Conservation (phyloP, 2,797 vertebrate genomes). For the Ctenochaetus hawaiiensis region DNA sequence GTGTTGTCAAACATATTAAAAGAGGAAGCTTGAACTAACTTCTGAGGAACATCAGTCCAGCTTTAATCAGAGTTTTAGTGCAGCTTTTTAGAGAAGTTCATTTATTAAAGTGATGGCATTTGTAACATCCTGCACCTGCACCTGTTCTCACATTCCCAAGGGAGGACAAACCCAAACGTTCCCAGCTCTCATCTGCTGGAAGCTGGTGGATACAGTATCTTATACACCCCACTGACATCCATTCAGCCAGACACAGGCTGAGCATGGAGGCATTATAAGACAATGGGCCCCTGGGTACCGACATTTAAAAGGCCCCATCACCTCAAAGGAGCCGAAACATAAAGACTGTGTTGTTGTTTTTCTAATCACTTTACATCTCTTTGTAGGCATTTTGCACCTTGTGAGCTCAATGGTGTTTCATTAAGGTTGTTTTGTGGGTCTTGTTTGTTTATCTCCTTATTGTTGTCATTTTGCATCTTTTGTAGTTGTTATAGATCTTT, state of each 20-base stretch:
- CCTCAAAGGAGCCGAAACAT: not conserved
- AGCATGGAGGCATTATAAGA: constrained; percentile 6
- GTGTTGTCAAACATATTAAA: constrained; percentile 68
- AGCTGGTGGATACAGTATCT: constrained; percentile 5
- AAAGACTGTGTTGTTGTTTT: not conserved
- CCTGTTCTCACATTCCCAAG: constrained; percentile 32
- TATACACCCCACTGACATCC: constrained; percentile 10
- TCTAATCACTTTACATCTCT: not conserved
- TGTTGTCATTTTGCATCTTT: no score
- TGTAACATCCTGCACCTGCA: constrained; percentile 41
- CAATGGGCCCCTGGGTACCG: constrained; percentile 3
- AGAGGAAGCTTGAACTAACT: constrained; percentile 70
- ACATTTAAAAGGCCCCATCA: not conserved
- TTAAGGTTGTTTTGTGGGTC: no score
- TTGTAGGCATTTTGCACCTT: not conserved
- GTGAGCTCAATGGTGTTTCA: no score
- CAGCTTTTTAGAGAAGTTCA: constrained; percentile 59
- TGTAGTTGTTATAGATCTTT: no score
- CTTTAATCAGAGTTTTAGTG: constrained; percentile 74
- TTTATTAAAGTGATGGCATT: constrained; percentile 67
- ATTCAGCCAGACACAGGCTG: not conserved
- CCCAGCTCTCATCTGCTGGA: not conserved
- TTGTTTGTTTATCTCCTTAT: no score
- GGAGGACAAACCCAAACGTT: constrained; percentile 34
- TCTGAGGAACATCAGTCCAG: constrained; percentile 78